Percentiles rank a stretch among this genome's conserved stretches.
These are phyloP conservation scores for Sciurus niger DNA, from an alignment of 2,113 vertebrate species.

Conservation along the genomic window DNA sequence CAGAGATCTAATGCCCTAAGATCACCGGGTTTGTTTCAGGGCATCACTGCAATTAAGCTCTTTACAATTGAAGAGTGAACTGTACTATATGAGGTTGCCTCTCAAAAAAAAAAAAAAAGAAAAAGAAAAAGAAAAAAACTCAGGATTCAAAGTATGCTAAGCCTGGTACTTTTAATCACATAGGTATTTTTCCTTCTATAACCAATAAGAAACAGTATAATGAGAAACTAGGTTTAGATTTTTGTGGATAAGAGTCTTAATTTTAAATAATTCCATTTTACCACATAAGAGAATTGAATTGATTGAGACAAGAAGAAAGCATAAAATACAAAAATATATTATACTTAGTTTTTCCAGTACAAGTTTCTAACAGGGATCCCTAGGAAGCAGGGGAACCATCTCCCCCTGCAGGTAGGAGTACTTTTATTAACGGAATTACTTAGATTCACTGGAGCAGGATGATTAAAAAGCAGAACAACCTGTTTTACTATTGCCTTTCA, in stretches of 20 bases:
- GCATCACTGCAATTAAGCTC: not conserved
- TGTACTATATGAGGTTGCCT: not conserved
- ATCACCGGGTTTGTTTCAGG: not conserved
- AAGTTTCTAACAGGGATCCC: not conserved
- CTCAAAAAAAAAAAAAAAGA: slow-evolving; percentile 55
- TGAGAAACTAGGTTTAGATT: slow-evolving; percentile 24
- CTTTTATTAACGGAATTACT: slow-evolving; percentile 28
- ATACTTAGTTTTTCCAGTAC: not conserved
- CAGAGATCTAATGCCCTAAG: not conserved
- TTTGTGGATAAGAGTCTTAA: slow-evolving; percentile 12
- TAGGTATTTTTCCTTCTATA: not conserved
- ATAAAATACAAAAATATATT: slow-evolving; percentile 29
- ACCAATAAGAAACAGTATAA: slow-evolving; percentile 19
- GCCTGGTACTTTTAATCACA: not conserved
- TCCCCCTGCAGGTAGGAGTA: not conserved
- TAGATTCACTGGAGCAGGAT: not conserved
- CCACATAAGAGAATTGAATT: slow-evolving; percentile 49
- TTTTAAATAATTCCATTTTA: slow-evolving; percentile 61
- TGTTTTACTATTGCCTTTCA: slow-evolving; percentile 54
- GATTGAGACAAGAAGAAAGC: not conserved
- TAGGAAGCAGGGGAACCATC: not conserved
- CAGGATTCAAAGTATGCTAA: not conserved
- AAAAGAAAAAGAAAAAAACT: slow-evolving; percentile 39
- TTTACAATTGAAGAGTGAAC: not conserved
- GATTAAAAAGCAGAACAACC: not conserved